These are phyloP conservation scores for Chaetodon trifascialis DNA, from an alignment of 2,113 vertebrate genomes.

Conservation along the genomic window DNA sequence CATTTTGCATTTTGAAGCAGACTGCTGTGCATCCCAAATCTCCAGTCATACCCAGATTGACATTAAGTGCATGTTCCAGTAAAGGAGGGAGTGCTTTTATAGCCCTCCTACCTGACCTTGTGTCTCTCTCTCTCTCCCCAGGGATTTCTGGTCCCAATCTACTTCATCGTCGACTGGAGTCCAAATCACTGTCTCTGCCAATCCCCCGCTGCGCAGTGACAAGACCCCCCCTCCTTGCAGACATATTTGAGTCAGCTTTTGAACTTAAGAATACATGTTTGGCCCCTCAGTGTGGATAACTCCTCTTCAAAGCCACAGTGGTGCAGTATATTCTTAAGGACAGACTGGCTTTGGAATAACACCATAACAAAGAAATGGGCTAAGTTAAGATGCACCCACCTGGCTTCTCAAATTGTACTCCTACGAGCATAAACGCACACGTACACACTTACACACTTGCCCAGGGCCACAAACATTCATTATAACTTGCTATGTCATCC, in stretches of 20 bases:
- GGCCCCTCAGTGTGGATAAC: conserved; percentile 33
- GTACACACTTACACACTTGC: conserved; percentile 48
- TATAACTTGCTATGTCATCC: conserved; percentile 76
- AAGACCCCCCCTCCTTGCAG: conserved; percentile 36
- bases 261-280: conserved; percentile 49
- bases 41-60: conserved; percentile 37
- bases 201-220: conserved; percentile 40
- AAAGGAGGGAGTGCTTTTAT: conserved; percentile 67
- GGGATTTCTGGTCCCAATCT: conserved; percentile 54
- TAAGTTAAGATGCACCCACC: conserved; percentile 53
- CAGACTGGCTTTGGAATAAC: conserved; percentile 22
- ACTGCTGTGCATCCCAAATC: conserved; percentile 48
- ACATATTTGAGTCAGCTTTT: conserved; percentile 48
- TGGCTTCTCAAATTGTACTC: conserved; percentile 66
- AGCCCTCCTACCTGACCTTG: conserved; percentile 69
- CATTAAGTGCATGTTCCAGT: conserved; percentile 57
- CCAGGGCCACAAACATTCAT: conserved; percentile 78
- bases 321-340: conserved; percentile 15
- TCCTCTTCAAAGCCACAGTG: conserved; percentile 35
- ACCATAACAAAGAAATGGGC: conserved; percentile 37
- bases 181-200: conserved; percentile 59
- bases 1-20: conserved; percentile 25
- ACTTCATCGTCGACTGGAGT: conserved; percentile 51
- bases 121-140: conserved; percentile 18
- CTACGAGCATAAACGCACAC: conserved; percentile 46